Evolutionary conservation across 2,888 invertebrate genomes (phyloP), one percentile per base, ranked within the genome.

Genomic region (Ethmia dodecea): DNA sequence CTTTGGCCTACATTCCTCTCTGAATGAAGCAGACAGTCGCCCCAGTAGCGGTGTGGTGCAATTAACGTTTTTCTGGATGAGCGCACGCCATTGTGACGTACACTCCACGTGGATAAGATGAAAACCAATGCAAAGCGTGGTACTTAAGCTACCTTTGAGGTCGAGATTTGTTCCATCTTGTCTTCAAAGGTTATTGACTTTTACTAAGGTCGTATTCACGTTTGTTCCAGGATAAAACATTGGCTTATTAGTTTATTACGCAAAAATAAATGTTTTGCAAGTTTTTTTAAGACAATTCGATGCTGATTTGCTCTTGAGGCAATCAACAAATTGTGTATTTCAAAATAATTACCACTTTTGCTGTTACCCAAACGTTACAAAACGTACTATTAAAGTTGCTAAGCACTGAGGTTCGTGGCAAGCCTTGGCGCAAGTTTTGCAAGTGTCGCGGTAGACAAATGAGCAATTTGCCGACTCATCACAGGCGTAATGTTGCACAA

Each of bases 31-130:
- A 27, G 27, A 14, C 6, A 55, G 42, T 49, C 57, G 55, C 60
- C 45, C 51, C 57, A 53, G 63, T 60, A n/a, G n/a, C 55, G 62
- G 64, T 64, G 75, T 63, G 60, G 61, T 60, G 76, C 74, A 78
- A 80, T 80, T 80, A 80, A 74, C 72, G 73, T 74, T 76, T 77
- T 78, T 70, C 70, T 71, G 73, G 64, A 63, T 64, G 63, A 60
- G 51, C 65, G 67, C 69, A 49, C 53, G 60, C 64, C 53, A 69
- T 74, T 73, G 76, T 76, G 70, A 69, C 69, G 69, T 57, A 60
- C 55, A 56, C 62, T 63, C 52, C 60, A 60, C 58, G 60, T 60
- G 67, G 67, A 67, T 61, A 67, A 70, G 58, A 64, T 64, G 56
- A 49, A 68, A 58, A 61, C 56, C 60, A 49, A 55, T n/a, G n/a